Evolutionary conservation across 2,113 vertebrate species (phyloP).

Genomic region (Chloropsis cyanopogon): DNA sequence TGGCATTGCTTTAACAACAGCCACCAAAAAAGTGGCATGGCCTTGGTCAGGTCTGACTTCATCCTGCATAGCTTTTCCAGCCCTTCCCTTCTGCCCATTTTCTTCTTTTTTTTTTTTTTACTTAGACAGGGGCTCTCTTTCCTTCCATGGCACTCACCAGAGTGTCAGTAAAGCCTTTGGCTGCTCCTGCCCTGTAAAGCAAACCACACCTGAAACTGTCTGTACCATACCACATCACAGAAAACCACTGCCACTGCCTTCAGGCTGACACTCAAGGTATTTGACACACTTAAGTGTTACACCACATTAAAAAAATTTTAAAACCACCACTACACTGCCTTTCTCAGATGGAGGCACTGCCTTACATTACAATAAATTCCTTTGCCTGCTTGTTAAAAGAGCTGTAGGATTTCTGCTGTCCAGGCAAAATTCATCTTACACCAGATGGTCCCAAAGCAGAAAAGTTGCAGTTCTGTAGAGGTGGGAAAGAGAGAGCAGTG

Average conservation of each 20-base stretch:
- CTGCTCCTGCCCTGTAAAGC: neutral
- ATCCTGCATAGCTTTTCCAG: neutral
- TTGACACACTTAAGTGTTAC: neutral
- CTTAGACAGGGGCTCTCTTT: neutral
- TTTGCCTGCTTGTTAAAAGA: neutral
- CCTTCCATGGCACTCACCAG: neutral
- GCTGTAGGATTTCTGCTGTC: neutral
- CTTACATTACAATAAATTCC: neutral
- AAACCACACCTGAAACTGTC: neutral
- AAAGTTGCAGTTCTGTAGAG: neutral
- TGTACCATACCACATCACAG: neutral
- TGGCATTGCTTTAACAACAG: neutral
- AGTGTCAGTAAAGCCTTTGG: neutral
- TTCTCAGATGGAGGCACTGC: neutral
- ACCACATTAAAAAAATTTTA: neutral
- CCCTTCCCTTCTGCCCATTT: neutral
- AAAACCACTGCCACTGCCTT: neutral
- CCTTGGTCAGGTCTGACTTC: neutral
- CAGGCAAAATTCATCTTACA: neutral
- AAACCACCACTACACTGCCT: neutral
- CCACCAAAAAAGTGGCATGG: neutral
- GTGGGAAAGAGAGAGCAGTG: neutral
- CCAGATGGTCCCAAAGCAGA: neutral
- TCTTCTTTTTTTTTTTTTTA: neutral
- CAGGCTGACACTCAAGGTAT: neutral